Conservation (phyloP, 1,140 invertebrate species). For the Pseudomyrmex gracilis region DNA sequence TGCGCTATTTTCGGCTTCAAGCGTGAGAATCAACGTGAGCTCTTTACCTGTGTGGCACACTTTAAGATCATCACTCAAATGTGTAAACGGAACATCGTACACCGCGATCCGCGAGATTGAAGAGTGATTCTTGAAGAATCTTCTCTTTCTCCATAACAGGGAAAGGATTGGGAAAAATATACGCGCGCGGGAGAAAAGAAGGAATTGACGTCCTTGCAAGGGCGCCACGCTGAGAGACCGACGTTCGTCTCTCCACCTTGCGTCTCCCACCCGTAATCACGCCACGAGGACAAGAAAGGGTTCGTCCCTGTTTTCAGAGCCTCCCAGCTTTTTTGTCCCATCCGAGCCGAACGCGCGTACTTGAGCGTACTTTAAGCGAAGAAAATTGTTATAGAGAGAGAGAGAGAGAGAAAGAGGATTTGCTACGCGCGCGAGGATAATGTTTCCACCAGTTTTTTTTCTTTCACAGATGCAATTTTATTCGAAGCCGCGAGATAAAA, state of each 20-base stretch:
- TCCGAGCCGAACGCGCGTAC: neutral
- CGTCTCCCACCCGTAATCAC: neutral
- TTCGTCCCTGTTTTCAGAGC: neutral
- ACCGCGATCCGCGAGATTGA: neutral
- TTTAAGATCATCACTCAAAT: no score
- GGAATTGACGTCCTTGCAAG: conserved; percentile 56
- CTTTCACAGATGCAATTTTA: no score
- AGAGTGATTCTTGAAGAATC: neutral
- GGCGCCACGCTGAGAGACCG: conserved; percentile 27
- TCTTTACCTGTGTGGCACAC: no score
- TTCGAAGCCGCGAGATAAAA: no score
- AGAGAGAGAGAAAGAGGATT: no score
- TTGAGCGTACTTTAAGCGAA: no score
- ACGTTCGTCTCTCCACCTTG: neutral
- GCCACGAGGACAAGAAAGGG: neutral
- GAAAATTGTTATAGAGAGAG: no score
- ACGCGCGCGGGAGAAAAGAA: conserved; percentile 16
- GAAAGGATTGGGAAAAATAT: conserved; percentile 12
- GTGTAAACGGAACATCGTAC: no score
- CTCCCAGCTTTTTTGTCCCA: neutral
- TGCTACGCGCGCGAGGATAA: no score
- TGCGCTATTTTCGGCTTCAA: no score
- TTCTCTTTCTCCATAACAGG: neutral
- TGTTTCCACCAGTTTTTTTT: no score
- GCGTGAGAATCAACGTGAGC: neutral